Base-by-base conservation (phyloP, 2,797 vertebrate genomes). In the Leptoclinus maculatus region DNA sequence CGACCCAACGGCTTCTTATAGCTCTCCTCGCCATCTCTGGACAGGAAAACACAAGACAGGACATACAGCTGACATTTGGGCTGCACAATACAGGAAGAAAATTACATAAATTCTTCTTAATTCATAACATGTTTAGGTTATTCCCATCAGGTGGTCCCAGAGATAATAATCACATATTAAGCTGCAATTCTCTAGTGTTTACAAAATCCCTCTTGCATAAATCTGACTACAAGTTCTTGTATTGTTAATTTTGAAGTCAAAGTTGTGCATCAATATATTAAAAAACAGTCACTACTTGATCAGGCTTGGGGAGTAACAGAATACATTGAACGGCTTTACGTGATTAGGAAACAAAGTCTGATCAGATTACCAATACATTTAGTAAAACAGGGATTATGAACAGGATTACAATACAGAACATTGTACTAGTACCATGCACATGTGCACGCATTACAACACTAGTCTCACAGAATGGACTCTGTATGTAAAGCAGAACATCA, bases 1-100 rank as follows among this genome's bases (percentile, higher is more conserved):
- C 98, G 96, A 72, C 96, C 96, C 86, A 99, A 92, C 86, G 99
- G 98, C 76, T 98, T 99, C 95, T 98, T 99, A 90, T 97, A 98
- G 83, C 96, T 96, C 23, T 99, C 98, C 83, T 99, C 98, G 14
- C 97, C 96, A 73, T 98, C 97, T 88, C 98, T 99, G 90, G 47
- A 91, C 6, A 47, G 56, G 29, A 56, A 47, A 56, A 68, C 4
- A 64, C 25, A 59, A 41, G 10, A 54, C 36, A 67, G 6, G 39
- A 69, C 36, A 53, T 27, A 32, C 23, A 62, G 39, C 14, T 16
- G 23, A 49, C 2, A 5, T 41, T 43, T 39, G 1, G 14, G 43
- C 32, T 34, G 11, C 2, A 12, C 13, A 13, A 53, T 7, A 34
- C 32, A 34, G 32, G 32, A 34, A 7, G 5, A 7, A 34, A 34